These are phyloP conservation scores for Drosophila nasuta DNA, from an alignment of 1,140 invertebrate genomes.

Conservation along the genomic window DNA sequence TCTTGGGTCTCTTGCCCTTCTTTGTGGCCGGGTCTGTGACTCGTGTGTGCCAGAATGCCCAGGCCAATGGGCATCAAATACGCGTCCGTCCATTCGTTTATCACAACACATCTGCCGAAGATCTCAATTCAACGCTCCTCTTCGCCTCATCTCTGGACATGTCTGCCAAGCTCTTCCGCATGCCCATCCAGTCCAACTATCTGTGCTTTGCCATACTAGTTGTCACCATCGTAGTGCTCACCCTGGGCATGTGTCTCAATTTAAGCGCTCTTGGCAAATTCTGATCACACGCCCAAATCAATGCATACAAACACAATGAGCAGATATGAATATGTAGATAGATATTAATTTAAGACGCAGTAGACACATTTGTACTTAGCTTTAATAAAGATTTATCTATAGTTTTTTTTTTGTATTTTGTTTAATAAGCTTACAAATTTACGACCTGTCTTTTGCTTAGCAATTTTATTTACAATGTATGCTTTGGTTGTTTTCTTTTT, in stretches of 20 bases:
- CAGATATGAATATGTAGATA: background rate
- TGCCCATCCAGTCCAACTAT: conserved; percentile 89
- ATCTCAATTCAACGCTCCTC: conserved; percentile 91
- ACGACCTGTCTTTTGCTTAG: conserved; percentile 46
- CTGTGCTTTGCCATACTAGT: conserved; percentile 88
- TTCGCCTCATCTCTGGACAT: conserved; percentile 91
- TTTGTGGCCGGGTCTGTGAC: conserved; percentile 91
- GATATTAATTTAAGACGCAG: background rate
- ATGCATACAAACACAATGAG: background rate
- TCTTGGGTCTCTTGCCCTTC: conserved; percentile 88
- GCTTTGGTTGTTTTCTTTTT: background rate
- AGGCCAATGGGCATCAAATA: conserved; percentile 91
- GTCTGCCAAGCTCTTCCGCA: conserved; percentile 89
- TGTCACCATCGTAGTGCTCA: conserved; percentile 87
- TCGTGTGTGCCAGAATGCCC: conserved; percentile 89
- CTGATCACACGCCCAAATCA: conserved; percentile 22
- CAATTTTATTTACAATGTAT: conserved; percentile 71
- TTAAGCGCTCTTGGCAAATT: conserved; percentile 69
- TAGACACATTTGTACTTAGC: conserved; percentile 24
- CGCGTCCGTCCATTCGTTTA: conserved; percentile 91
- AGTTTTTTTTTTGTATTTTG: conserved; percentile 36
- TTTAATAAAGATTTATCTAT: conserved; percentile 45
- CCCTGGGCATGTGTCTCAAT: conserved; percentile 88
- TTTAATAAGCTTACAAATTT: conserved; percentile 48
- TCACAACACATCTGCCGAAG: conserved; percentile 89